These are phyloP conservation scores for Odontomachus brunneus DNA, from an alignment of 1,140 invertebrate genomes.

Conservation along the genomic window DNA sequence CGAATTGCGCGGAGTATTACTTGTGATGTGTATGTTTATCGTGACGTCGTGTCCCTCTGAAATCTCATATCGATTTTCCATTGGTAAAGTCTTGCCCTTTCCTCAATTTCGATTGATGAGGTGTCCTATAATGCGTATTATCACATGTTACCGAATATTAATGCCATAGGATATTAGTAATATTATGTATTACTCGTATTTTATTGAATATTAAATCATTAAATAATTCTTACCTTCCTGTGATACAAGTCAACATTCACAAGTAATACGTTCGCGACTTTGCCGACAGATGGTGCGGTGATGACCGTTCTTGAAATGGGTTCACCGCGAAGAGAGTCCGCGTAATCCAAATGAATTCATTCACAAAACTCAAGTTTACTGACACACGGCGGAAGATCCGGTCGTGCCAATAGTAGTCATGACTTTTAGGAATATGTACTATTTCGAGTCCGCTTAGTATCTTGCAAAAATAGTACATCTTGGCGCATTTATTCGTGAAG, in stretches of 20 bases:
- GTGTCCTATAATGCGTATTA: neutral
- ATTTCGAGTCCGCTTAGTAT: no score
- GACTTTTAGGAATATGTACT: slow-evolving; percentile 3
- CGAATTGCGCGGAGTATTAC: neutral
- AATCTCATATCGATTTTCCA: neutral
- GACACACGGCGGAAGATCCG: neutral
- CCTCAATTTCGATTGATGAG: slow-evolving; percentile 5
- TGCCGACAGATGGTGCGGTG: neutral
- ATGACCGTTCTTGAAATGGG: neutral
- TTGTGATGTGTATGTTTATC: neutral
- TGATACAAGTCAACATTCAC: neutral
- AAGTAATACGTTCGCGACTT: neutral
- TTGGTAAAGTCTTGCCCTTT: neutral
- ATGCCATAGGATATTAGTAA: neutral
- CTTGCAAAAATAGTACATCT: no score
- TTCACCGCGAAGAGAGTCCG: neutral
- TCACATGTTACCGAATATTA: neutral
- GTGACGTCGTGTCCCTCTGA: neutral
- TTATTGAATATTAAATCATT: neutral
- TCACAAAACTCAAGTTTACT: neutral
- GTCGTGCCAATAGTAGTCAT: neutral
- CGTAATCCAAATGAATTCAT: neutral
- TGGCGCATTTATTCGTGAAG: no score
- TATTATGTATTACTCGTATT: neutral
- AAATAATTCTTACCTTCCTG: no score